phyloP scores from a whole-genome alignment of 2,888 invertebrate species.

The Machimus rusticus region DNA sequence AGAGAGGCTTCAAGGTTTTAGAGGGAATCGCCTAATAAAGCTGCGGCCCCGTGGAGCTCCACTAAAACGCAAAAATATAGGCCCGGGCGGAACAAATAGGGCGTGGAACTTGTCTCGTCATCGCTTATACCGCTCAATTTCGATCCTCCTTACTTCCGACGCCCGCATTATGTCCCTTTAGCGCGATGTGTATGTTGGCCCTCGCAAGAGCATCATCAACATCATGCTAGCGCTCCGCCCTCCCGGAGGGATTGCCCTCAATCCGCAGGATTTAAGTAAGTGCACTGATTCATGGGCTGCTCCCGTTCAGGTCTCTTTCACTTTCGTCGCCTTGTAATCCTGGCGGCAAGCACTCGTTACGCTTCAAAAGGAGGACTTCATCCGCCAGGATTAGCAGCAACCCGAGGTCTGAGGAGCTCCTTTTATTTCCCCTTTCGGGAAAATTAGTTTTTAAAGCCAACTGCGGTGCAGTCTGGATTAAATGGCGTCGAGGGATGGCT shows the following conservation, averaged over 20 bases:
- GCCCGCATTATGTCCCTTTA: neutral
- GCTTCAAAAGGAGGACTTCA: neutral
- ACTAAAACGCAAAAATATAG: neutral
- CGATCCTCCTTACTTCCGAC: neutral
- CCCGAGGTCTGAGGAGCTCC: neutral
- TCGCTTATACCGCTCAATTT: neutral
- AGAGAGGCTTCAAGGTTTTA: neutral
- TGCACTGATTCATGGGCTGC: constrained; percentile 4
- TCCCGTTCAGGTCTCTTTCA: neutral
- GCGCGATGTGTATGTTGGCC: neutral
- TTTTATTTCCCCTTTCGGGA: neutral
- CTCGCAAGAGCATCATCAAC: neutral
- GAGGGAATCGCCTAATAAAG: neutral
- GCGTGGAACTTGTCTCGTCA: neutral
- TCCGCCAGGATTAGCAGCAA: neutral
- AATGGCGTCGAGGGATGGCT: neutral
- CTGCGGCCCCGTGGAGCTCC: neutral
- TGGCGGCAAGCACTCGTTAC: neutral
- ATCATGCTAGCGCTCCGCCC: neutral
- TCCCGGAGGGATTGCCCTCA: neutral
- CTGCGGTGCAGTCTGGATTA: neutral
- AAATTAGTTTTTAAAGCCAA: neutral
- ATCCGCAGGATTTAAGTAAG: constrained; percentile 21
- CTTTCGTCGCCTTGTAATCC: constrained; percentile 2
- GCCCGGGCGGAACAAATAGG: neutral